Percentiles rank a stretch among this genome's conserved stretches.
Evolutionary conservation across 2,888 invertebrate genomes (phyloP).

Genomic region (Drosophila cracens): DNA sequence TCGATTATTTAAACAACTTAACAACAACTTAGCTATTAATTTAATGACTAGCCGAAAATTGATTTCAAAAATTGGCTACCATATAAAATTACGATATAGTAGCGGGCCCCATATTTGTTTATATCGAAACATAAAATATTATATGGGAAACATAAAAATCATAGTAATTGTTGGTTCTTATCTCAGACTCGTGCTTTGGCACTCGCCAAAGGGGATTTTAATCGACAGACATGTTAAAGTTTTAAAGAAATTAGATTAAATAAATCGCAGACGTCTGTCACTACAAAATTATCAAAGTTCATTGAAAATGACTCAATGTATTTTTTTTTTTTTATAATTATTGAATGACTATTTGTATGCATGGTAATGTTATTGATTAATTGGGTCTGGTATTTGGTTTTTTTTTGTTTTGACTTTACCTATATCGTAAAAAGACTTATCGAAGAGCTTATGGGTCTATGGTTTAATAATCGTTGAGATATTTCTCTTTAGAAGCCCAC

Average conservation of each 20-base stretch:
- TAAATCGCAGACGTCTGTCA: constrained; percentile 16
- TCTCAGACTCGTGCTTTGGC: constrained; percentile 22
- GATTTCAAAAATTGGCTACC: constrained; percentile 1
- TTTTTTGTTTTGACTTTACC: neutral
- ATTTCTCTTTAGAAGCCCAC: constrained; percentile 65
- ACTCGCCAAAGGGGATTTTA: constrained; percentile 15
- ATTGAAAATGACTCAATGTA: constrained; percentile 21
- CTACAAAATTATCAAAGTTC: constrained; percentile 31
- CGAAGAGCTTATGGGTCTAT: constrained; percentile 46
- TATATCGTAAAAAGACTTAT: constrained; percentile 51
- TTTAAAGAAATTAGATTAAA: constrained; percentile 31
- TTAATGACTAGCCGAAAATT: constrained; percentile 29
- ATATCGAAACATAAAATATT: constrained; percentile 42
- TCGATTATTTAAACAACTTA: neutral
- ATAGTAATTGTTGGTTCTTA: constrained; percentile 9
- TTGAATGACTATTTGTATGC: neutral
- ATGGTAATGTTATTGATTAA: neutral
- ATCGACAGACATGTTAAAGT: constrained; percentile 17
- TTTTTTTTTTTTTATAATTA: neutral
- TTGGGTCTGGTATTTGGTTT: neutral
- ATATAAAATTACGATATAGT: constrained; percentile 43
- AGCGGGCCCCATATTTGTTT: constrained; percentile 34
- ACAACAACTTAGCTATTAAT: neutral
- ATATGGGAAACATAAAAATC: constrained; percentile 52
- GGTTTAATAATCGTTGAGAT: constrained; percentile 31